Conservation (phyloP, 2,888 invertebrate genomes). For the Leptinotarsa peninsularis region DNA sequence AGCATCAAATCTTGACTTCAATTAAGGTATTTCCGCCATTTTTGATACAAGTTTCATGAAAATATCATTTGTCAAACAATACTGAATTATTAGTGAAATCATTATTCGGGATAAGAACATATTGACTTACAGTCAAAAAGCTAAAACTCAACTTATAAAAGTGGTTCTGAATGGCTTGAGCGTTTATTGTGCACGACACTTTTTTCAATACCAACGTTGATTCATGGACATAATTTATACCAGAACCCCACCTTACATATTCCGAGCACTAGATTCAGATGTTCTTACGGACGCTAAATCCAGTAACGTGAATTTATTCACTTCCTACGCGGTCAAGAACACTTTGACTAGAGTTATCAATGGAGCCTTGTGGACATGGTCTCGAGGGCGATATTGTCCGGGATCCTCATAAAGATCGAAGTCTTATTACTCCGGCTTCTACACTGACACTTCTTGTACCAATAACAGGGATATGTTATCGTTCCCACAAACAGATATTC, state of each 20-base stretch:
- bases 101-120: no score
- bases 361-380: conserved; percentile 24
- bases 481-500: conserved; percentile 17
- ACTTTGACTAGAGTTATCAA: conserved; percentile 24
- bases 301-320: conserved; percentile 21
- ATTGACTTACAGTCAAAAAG: no score
- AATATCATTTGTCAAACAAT: no score
- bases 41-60: no score
- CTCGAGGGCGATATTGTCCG: conserved; percentile 32
- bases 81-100: no score
- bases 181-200: no score
- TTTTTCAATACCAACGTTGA: background rate
- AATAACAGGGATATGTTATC: conserved; percentile 30
- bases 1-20: no score
- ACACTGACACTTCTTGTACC: conserved; percentile 29
- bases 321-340: conserved; percentile 25
- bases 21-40: no score
- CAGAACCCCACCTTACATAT: background rate
- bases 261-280: conserved; percentile 15
- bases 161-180: no score
- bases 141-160: no score
- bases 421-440: conserved; percentile 26
- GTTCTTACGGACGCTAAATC: conserved; percentile 9
- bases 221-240: background rate
- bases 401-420: conserved; percentile 29